phyloP scores from a whole-genome alignment of 1,140 invertebrate genomes.

The Holotrichia oblita region DNA sequence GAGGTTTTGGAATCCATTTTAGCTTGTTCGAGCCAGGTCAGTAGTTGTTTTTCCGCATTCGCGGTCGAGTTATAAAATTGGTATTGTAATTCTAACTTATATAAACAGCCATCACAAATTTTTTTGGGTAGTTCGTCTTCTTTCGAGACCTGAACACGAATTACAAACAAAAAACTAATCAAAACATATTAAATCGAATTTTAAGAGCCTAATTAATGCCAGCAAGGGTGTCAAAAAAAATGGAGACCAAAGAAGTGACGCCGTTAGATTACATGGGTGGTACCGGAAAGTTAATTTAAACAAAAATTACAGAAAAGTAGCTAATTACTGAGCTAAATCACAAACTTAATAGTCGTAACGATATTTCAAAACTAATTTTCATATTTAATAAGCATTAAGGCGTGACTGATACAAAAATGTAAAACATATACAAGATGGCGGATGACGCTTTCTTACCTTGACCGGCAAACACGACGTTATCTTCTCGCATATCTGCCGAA shows the following conservation, averaged over 20 bases:
- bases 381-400: no score
- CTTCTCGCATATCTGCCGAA: constrained; percentile 67
- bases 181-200: neutral
- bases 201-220: no score
- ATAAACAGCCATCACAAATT: constrained; percentile 69
- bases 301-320: no score
- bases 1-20: constrained; percentile 61
- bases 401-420: neutral
- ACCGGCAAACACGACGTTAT: constrained; percentile 69
- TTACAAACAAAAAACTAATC: constrained; percentile 43
- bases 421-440: constrained; percentile 60
- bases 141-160: constrained; percentile 63
- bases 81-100: constrained; percentile 69
- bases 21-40: constrained; percentile 65
- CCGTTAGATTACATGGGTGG: no score
- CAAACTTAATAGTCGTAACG: no score
- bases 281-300: no score
- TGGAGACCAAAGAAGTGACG: no score
- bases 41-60: constrained; percentile 67
- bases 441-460: constrained; percentile 66
- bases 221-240: no score
- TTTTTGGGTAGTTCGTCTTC: constrained; percentile 70
- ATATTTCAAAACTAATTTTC: no score
- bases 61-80: constrained; percentile 69
- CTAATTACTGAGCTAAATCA: no score